Conservation (phyloP, 2,113 vertebrate species). For the Mugil cephalus region DNA sequence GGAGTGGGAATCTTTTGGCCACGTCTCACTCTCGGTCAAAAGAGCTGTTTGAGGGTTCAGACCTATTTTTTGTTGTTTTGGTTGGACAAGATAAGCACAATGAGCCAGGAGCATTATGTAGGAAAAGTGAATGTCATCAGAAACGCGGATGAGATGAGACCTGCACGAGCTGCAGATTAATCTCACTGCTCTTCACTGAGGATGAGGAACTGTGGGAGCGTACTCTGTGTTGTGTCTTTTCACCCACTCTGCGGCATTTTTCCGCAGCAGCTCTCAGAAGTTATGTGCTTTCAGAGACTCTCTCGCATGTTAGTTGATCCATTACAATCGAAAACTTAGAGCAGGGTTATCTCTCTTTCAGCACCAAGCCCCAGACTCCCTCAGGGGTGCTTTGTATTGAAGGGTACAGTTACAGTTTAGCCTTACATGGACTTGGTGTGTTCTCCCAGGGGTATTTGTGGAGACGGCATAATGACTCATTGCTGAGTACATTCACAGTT, state of each 20-base stretch:
- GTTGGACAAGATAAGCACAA: no score
- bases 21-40: no score
- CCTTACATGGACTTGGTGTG: constrained; percentile 73
- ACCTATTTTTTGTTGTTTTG: no score
- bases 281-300: constrained; percentile 15
- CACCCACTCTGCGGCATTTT: not conserved
- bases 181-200: not conserved
- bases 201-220: not conserved
- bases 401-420: constrained; percentile 48
- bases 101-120: no score
- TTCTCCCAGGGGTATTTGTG: constrained; percentile 50
- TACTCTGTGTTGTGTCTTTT: no score
- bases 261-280: not conserved
- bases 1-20: not conserved
- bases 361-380: not conserved
- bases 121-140: no score
- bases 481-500: constrained; percentile 47
- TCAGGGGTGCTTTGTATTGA: constrained; percentile 6
- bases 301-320: constrained; percentile 3
- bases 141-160: not conserved
- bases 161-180: not conserved
- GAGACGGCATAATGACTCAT: constrained; percentile 52
- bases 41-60: no score
- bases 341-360: constrained; percentile 28
- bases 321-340: constrained; percentile 5